Evolutionary conservation across 1,140 invertebrate species (phyloP).

Genomic region (Euwallacea similis): DNA sequence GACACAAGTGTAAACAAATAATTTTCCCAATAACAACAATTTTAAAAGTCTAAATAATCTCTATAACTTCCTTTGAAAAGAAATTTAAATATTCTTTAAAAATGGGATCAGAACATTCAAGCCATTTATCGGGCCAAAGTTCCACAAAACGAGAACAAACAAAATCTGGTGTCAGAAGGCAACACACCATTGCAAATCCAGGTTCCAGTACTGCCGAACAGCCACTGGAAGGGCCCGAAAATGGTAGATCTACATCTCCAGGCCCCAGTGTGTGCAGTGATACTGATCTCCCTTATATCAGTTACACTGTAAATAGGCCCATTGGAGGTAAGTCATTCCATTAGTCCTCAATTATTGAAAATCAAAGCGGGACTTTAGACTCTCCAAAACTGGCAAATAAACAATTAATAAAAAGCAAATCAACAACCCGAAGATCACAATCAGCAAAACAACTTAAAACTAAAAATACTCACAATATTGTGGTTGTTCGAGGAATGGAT

Average conservation of each 20-base stretch:
- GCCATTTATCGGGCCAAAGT: slow-evolving; percentile 43
- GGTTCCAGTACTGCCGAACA: slow-evolving; percentile 43
- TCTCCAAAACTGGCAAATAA: slow-evolving; percentile 76
- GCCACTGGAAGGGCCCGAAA: slow-evolving; percentile 48
- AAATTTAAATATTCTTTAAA: background rate
- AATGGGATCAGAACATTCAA: slow-evolving; percentile 66
- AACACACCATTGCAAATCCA: slow-evolving; percentile 62
- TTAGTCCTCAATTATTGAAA: background rate
- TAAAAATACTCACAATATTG: slow-evolving; percentile 65
- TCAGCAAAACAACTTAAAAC: slow-evolving; percentile 40
- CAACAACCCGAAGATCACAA: slow-evolving; percentile 44
- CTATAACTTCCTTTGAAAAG: background rate
- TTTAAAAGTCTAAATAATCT: background rate
- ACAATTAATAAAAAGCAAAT: slow-evolving; percentile 49
- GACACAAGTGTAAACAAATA: no score
- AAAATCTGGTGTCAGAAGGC: slow-evolving; percentile 55
- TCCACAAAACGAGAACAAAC: slow-evolving; percentile 46
- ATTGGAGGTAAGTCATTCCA: slow-evolving; percentile 69
- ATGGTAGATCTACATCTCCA: slow-evolving; percentile 70
- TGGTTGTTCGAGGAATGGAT: slow-evolving; percentile 81
- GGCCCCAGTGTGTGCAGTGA: slow-evolving; percentile 86
- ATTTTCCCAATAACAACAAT: no score
- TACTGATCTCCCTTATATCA: slow-evolving; percentile 91
- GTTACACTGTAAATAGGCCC: slow-evolving; percentile 89
- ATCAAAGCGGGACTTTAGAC: slow-evolving; percentile 55